A percentile compares a stretch with the other conserved stretches of the same genome.
Evolutionary conservation across 2,888 invertebrate species (phyloP).

Genomic region (Hofmannophila pseudospretella): DNA sequence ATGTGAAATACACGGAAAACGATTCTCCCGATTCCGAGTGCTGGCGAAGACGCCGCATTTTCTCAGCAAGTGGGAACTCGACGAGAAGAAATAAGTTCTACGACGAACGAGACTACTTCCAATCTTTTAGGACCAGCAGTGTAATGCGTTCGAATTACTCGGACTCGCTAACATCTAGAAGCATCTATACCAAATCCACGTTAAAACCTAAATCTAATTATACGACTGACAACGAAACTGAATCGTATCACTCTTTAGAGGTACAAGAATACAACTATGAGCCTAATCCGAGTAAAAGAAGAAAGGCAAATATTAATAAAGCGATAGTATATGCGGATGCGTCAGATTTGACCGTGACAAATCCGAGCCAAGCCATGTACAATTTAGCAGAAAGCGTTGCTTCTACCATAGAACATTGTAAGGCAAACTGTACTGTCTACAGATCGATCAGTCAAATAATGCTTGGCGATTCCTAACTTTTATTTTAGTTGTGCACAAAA

Average conservation of each 20-base stretch:
- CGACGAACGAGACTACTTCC: background rate
- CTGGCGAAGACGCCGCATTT: background rate
- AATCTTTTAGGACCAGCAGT: background rate
- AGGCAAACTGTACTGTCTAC: background rate
- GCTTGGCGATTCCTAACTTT: background rate
- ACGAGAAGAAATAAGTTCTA: background rate
- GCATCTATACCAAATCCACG: background rate
- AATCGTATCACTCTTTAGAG: slow-evolving; percentile 1
- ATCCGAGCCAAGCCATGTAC: background rate
- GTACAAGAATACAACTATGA: background rate
- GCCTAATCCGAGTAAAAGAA: background rate
- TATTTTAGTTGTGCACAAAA: too few relatives aligned
- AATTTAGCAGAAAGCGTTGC: background rate
- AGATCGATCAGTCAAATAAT: background rate
- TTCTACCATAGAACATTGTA: background rate
- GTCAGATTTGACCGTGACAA: too few relatives aligned
- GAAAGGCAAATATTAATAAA: background rate
- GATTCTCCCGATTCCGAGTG: background rate
- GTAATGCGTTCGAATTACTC: background rate
- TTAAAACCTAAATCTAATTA: background rate
- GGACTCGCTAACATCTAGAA: background rate
- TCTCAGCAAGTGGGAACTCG: background rate
- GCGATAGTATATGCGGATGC: too few relatives aligned
- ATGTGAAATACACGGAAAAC: background rate
- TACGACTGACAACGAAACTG: background rate